Percentiles rank a stretch among this genome's conserved stretches.
Conservation (phyloP, 2,797 vertebrate genomes). For the Carduelis carduelis region DNA sequence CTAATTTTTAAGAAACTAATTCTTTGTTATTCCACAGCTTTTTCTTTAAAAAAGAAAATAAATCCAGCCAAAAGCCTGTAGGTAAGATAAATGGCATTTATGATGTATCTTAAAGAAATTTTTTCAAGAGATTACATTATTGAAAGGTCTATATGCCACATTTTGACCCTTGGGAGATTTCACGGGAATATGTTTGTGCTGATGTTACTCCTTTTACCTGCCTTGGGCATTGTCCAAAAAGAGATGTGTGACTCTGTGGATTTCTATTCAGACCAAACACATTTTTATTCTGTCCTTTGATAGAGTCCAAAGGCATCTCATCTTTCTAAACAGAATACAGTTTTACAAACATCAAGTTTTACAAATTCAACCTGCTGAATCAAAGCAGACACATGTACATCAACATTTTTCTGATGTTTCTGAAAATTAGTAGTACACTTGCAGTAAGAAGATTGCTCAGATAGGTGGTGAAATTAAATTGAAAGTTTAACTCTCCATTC, state of each 20-base stretch:
- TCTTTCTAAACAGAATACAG: not conserved
- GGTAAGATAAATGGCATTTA: not conserved
- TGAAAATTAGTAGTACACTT: not conserved
- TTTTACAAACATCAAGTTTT: not conserved
- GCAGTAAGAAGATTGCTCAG: not conserved
- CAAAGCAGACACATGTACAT: not conserved
- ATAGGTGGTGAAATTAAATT: not conserved
- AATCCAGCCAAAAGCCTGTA: not conserved
- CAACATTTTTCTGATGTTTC: not conserved
- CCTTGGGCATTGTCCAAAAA: not conserved
- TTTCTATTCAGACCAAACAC: not conserved
- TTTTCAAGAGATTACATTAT: not conserved
- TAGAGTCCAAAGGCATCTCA: not conserved
- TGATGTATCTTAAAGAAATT: not conserved
- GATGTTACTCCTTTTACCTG: not conserved
- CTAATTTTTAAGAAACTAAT: not conserved
- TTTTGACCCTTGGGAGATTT: not conserved
- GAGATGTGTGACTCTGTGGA: not conserved
- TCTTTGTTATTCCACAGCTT: not conserved
- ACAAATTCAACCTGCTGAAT: not conserved
- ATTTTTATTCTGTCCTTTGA: not conserved
- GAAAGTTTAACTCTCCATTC: not conserved
- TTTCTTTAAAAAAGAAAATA: not conserved
- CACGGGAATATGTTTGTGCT: rapidly evolving
- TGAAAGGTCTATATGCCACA: not conserved